Evolutionary conservation across 2,113 vertebrate genomes (phyloP), one percentile per base, ranked within the genome.

Genomic region (Genyomyrus donnyi): DNA sequence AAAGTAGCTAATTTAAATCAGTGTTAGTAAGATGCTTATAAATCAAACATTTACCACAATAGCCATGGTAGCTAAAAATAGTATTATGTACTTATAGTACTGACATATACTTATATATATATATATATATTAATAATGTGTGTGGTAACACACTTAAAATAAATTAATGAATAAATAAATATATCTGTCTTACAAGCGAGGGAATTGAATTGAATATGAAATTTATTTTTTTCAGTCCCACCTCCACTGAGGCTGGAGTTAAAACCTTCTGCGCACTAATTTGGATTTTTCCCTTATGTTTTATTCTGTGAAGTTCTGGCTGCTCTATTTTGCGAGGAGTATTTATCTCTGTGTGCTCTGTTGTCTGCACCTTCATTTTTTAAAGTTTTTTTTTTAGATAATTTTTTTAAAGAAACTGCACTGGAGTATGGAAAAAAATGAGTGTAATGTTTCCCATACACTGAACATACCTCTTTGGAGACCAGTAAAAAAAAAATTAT

Each of bases 231-330:
- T 88, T 24, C 10, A 35, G 48, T 86, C 35, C 86, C 52, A 35
- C 35, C 50, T 88, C 52, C 35, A 42, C 50, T 42, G 52, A 88
- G 52, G 87, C 62, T 88, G 52, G 15, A 24, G 21, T 62, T 88
- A 21, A 88, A 88, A 24, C 62, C 52, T 88, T 88, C 24, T 58
- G 87, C 13, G 19, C 9, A 46, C 85, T 87, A 87, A 87, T 87
- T 31, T 87, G 49, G 48, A 62, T 46, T 88, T 88, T 9, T 42
- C 87, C 52, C 27, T 31, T 88, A 27, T 46, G 24, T 48, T 31
- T 70, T 70, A n/a, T 88, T 70, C 58, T 21, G 21, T 70, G 35
- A n/a, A 48, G 52, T 49, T 24, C 35, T 45, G 35, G 8, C 11
- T 88, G 50, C 35, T 52, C 35, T 11, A 6, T 52, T 58, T 87